phyloP scores from a whole-genome alignment of 2,113 vertebrate genomes.

The Zosterops lateralis region DNA sequence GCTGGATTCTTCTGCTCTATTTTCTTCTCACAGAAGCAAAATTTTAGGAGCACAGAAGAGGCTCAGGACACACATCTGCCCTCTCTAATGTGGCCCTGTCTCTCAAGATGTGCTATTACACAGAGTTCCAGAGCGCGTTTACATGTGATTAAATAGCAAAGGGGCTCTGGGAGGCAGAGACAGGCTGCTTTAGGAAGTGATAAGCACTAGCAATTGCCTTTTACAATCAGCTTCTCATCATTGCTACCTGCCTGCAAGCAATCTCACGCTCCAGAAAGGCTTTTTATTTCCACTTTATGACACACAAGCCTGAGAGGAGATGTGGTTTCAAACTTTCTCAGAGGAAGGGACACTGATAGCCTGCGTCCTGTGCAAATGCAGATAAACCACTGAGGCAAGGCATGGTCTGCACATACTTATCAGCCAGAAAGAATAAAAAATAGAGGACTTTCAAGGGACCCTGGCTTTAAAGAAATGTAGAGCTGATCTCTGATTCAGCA shows the following conservation, averaged over 20 bases:
- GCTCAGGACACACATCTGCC: fast-evolving
- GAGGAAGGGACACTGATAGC: background rate
- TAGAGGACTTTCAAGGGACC: background rate
- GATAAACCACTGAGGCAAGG: background rate
- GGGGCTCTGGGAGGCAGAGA: background rate
- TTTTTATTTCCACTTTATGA: background rate
- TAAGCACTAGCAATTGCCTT: background rate
- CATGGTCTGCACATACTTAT: background rate
- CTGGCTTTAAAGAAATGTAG: background rate
- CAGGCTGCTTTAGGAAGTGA: background rate
- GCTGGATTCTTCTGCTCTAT: background rate
- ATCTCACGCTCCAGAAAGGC: background rate
- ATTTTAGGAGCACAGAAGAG: background rate
- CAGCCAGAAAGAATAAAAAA: background rate
- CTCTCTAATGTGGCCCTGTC: background rate
- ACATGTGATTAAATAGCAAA: background rate
- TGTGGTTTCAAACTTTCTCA: background rate
- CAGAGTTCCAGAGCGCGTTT: background rate
- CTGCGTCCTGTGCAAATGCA: background rate
- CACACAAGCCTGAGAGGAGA: background rate
- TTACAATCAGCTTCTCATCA: slow-evolving; percentile 34
- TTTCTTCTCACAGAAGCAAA: background rate
- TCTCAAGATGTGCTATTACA: background rate
- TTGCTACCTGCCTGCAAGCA: background rate
- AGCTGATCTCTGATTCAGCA: background rate